Evolutionary conservation across 2,113 vertebrate genomes (phyloP).

Genomic region (Asarcornis scutulata): DNA sequence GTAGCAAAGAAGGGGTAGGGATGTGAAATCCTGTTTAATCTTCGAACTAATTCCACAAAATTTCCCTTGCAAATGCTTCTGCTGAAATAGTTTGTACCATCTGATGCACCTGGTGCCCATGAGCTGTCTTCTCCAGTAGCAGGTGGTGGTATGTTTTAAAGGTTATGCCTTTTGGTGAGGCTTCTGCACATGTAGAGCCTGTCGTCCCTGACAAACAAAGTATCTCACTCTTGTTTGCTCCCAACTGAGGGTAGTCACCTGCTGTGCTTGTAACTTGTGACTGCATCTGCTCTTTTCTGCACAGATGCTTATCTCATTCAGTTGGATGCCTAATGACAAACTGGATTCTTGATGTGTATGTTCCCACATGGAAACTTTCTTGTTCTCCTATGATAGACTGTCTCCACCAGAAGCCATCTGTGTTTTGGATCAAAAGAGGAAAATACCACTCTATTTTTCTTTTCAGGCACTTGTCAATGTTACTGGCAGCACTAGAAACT

Average conservation of each 20-base stretch:
- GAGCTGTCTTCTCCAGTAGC: background rate
- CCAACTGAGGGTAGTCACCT: background rate
- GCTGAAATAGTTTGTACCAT: background rate
- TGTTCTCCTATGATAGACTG: constrained; percentile 34
- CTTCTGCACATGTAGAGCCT: background rate
- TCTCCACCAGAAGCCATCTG: constrained; percentile 17
- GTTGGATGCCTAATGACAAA: constrained; percentile 43
- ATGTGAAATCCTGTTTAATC: background rate
- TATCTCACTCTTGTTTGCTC: background rate
- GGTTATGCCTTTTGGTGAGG: background rate
- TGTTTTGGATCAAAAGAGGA: background rate
- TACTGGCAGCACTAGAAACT: background rate
- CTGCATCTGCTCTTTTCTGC: constrained; percentile 11
- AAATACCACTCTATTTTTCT: background rate
- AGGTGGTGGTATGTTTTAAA: constrained; percentile 5
- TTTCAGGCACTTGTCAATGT: background rate
- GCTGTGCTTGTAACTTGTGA: background rate
- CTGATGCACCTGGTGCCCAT: background rate
- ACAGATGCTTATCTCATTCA: constrained; percentile 54
- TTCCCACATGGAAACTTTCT: background rate
- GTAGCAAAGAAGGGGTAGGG: background rate
- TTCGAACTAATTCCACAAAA: background rate
- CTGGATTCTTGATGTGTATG: constrained; percentile 33
- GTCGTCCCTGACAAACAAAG: background rate
- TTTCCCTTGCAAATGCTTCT: background rate